Base-by-base conservation (phyloP, 2,113 vertebrate species). In the Podocnemis expansa region DNA sequence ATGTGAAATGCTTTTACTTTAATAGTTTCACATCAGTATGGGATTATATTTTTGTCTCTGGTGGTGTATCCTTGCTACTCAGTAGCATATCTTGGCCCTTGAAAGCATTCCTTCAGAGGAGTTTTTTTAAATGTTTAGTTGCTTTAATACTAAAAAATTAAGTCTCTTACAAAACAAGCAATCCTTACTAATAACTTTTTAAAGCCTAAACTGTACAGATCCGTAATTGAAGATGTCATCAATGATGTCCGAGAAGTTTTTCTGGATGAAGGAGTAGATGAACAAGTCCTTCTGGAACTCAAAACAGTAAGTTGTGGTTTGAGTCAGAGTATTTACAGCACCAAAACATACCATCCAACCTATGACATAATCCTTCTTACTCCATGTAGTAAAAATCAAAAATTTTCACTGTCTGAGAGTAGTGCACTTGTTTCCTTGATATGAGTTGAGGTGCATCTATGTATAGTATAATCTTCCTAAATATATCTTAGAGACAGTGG, bases 171-270 rank as follows among this genome's bases (percentile, higher is more conserved):
- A 25, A 17, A 70, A 34, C n/a, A 56, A 91, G 31, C 4, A 75
- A 2, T 2, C 0, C 87, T 93, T 4, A 93, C n/a, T n/a, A 31
- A 16, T 84, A 94, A 34, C 14, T 80, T 79, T 91, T 91, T 90
- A 2, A 93, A 99, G 99, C 99, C 99, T 99, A 99, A 99, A 97
- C 97, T 99, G 60, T 99, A 99, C 81, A 99, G 98, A 96, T 98
- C 98, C 97, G 99, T 99, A 95, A 99, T 99, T 84, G 99, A 99
- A 97, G 99, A 99, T 96, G 99, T 99, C 94, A 99, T 99, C 97
- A 99, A 98, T 95, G 99, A 99, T 95, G 99, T 99, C 63, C 98
- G 99, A 94, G 99, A 99, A 97, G 98, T 99, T 93, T 99, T 99
- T 97, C 98, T 99, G 98, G 99, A 99, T 58, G 99, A 99, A 96